Base-by-base conservation (phyloP, 2,888 invertebrate species). In the Blastobasis lacticolella region DNA sequence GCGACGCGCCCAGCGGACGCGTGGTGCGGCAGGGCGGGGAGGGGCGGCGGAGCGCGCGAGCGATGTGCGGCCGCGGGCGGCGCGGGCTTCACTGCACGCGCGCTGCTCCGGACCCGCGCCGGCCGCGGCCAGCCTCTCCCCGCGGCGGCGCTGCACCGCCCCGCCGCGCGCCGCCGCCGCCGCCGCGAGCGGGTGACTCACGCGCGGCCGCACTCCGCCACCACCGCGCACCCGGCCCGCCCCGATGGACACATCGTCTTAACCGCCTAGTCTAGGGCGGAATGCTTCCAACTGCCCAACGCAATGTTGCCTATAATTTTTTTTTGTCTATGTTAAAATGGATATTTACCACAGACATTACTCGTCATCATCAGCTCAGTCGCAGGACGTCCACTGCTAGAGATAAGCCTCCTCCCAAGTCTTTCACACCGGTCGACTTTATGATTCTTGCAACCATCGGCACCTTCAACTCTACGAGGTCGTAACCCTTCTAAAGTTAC, bases 1-100 rank as follows among this genome's bases (percentile, higher is more conserved):
- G 78, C 86, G 84, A 72, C 82, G 86, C 86, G 85, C 85, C 86
- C 86, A 84, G 86, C 81, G 84, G 83, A 82, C 86, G 87, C 87
- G 87, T 86, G 87, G 85, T 86, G 87, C 86, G 85, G 85, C 85
- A 80, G 76, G 78, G 83, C 79, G 83, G 82, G 79, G 73, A 78
- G 81, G 81, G 81, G 83, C 83, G 81, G 81, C 80, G 83, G 75
- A 78, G 83, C 84, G 81, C 79, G 80, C 61, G 71, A 79, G 78
- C 82, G 83, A 77, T 79, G 82, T 81, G 81, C 67, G 78, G 79
- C 83, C 84, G 84, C 86, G 78, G 81, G 71, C 82, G 83, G 83
- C 84, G 83, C 83, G 82, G 81, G 82, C 83, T 76, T 84, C 84
- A 84, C 84, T 84, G 80, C 80, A 72, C 73, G 67, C 82, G 75